phyloP scores from a whole-genome alignment of 2,797 vertebrate species.

The Nannoperca australis region DNA sequence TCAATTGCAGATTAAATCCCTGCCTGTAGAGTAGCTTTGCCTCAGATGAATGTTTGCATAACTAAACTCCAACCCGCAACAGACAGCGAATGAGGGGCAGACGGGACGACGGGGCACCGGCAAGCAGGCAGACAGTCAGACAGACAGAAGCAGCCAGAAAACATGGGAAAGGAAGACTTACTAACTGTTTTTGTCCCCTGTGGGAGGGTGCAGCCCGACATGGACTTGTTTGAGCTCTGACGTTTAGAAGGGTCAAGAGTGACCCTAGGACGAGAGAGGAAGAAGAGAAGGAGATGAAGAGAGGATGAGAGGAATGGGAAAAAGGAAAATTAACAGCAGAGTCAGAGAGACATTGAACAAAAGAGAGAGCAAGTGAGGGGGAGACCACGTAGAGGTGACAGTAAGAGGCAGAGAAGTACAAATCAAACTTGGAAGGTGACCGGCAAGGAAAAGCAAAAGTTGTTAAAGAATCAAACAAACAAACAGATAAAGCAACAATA shows the following conservation, averaged over 20 bases:
- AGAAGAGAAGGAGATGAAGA: conserved; percentile 74
- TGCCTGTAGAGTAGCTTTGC: conserved; percentile 42
- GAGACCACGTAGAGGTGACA: conserved; percentile 46
- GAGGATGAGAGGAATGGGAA: conserved; percentile 70
- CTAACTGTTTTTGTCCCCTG: conserved; percentile 98
- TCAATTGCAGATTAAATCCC: not conserved
- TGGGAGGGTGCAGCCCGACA: conserved; percentile 94
- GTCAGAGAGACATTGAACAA: conserved; percentile 60
- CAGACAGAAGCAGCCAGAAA: conserved; percentile 79
- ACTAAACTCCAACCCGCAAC: conserved; percentile 55
- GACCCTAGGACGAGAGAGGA: conserved; percentile 89
- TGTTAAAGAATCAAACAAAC: conserved; percentile 66
- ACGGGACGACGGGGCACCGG: conserved; percentile 51
- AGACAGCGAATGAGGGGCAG: conserved; percentile 54
- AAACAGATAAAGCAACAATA: conserved; percentile 69
- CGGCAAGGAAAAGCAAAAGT: conserved; percentile 79
- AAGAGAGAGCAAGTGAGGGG: conserved; percentile 43
- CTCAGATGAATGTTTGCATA: conserved; percentile 25
- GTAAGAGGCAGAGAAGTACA: conserved; percentile 54
- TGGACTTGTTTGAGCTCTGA: conserved; percentile 96
- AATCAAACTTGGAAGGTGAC: conserved; percentile 65
- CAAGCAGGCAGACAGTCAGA: conserved; percentile 64
- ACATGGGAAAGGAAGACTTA: conserved; percentile 90
- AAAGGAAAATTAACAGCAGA: conserved; percentile 57
- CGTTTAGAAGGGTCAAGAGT: conserved; percentile 98